These are phyloP conservation scores for Amazona guildingii DNA, from an alignment of 2,113 vertebrate genomes.

Conservation along the genomic window DNA sequence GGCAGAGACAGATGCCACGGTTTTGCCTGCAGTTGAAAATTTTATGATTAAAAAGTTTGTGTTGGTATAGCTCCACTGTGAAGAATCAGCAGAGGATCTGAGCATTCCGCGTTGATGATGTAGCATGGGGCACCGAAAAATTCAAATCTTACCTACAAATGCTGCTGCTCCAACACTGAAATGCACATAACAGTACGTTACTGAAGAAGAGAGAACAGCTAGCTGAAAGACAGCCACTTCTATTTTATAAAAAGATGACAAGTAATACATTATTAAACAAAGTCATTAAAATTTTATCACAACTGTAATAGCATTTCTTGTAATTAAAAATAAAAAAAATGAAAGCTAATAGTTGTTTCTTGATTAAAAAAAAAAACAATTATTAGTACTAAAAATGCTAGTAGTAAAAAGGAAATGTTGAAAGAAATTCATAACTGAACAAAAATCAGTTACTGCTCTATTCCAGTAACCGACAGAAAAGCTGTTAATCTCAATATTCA, in stretches of 20 bases:
- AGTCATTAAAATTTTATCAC: background rate
- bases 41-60: background rate
- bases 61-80: background rate
- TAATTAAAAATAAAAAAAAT: background rate
- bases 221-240: background rate
- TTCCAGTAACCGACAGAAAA: background rate
- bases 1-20: background rate
- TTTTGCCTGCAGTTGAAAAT: background rate
- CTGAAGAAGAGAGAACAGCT: background rate
- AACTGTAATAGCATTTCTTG: background rate
- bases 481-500: background rate
- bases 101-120: background rate
- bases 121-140: background rate
- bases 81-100: background rate
- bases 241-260: background rate
- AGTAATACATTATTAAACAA: background rate
- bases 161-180: background rate
- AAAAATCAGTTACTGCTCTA: background rate
- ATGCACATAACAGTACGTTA: fast-evolving
- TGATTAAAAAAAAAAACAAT: background rate
- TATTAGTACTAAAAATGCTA: background rate
- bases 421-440: background rate
- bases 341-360: background rate
- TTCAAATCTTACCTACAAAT: background rate
- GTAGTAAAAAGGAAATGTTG: background rate